Percentiles rank a stretch among this genome's conserved stretches.
Evolutionary conservation across 2,797 vertebrate genomes (phyloP).

Genomic region (Pseudochaenichthys georgianus): DNA sequence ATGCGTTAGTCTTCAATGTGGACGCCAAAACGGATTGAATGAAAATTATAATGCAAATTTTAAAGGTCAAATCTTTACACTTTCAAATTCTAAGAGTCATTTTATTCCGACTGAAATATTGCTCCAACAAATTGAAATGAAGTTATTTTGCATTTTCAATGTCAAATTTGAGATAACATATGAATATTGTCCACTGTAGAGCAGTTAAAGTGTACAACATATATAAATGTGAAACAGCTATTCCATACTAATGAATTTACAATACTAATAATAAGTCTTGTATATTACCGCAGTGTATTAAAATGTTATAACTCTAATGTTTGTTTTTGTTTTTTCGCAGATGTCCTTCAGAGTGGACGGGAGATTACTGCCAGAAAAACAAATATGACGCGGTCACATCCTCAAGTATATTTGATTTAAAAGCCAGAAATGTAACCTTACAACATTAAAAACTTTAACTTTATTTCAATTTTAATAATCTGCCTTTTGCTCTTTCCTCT

Average conservation of each 20-base stretch:
- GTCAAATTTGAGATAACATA: no score
- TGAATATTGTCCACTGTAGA: no score
- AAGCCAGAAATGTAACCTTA: neutral
- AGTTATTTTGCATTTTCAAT: no score
- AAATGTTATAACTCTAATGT: constrained; percentile 1
- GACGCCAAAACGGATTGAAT: no score
- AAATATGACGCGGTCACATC: constrained; percentile 41
- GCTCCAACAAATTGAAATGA: no score
- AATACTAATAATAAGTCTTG: neutral
- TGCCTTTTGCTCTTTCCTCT: neutral
- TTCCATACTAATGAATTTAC: neutral
- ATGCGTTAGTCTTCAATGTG: neutral
- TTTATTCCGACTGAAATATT: no score
- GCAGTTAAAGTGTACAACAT: neutral
- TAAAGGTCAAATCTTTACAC: no score
- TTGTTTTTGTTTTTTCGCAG: constrained; percentile 53
- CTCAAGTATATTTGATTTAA: constrained; percentile 62
- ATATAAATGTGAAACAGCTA: neutral
- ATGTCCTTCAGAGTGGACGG: constrained; percentile 77
- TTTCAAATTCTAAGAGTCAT: no score
- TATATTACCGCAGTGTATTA: neutral
- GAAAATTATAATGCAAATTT: no score
- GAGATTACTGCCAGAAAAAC: constrained; percentile 75
- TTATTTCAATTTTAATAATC: neutral
- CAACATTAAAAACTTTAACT: neutral